These are phyloP conservation scores for Glossophaga mutica DNA, from an alignment of 2,797 vertebrate species.

Conservation along the genomic window DNA sequence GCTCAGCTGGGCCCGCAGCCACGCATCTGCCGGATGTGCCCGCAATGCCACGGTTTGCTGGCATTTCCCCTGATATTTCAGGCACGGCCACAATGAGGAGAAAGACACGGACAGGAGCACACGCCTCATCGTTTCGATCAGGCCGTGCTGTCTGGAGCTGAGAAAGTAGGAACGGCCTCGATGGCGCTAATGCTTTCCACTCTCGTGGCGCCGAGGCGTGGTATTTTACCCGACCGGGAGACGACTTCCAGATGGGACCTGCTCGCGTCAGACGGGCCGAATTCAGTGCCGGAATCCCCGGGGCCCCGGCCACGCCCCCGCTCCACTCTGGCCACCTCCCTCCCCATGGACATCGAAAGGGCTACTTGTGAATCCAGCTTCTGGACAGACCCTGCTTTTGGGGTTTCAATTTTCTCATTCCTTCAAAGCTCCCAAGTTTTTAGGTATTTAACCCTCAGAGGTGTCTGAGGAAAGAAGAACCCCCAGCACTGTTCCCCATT, in stretches of 20 bases:
- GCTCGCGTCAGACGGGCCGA: rapidly evolving
- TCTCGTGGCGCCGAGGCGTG: background rate
- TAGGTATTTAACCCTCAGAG: background rate
- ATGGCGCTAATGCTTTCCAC: no score
- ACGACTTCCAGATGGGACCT: background rate
- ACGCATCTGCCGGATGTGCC: rapidly evolving
- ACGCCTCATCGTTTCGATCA: rapidly evolving
- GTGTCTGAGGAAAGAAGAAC: rapidly evolving
- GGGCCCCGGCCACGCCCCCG: no score
- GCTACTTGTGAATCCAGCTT: background rate
- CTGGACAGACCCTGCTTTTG: rapidly evolving
- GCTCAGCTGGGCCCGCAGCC: background rate
- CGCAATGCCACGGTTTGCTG: rapidly evolving
- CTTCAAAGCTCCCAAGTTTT: background rate
- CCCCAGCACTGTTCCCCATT: background rate
- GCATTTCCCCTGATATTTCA: background rate
- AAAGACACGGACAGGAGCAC: background rate
- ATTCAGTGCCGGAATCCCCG: background rate
- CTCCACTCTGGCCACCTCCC: background rate
- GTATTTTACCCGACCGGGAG: background rate
- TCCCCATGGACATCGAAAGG: rapidly evolving
- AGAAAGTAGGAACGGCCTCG: background rate
- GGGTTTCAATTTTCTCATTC: background rate
- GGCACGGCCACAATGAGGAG: background rate
- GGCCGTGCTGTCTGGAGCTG: background rate